Conservation (phyloP, 2,113 vertebrate species). For the Nymphicus hollandicus region DNA sequence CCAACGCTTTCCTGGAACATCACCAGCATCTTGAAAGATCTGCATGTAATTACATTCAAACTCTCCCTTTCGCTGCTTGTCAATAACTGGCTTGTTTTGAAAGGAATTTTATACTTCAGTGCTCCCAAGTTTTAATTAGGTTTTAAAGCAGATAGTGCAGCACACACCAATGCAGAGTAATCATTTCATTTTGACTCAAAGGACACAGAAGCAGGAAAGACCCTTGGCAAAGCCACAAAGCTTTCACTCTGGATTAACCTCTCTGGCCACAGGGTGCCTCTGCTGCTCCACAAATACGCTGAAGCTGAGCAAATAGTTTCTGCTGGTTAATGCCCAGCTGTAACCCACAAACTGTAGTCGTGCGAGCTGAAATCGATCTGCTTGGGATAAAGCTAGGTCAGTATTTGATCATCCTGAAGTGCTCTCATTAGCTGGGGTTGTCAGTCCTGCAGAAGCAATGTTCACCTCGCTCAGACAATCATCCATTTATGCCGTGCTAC, state of each 20-base stretch:
- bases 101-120: neutral
- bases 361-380: neutral
- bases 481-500: neutral
- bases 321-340: slow-evolving; percentile 34
- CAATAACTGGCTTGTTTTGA: neutral
- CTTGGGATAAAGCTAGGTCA: slow-evolving; percentile 15
- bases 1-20: neutral
- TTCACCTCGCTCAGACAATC: neutral
- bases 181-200: neutral
- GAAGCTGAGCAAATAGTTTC: neutral
- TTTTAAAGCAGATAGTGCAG: neutral
- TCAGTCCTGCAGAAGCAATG: neutral
- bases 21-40: neutral
- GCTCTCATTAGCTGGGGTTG: neutral
- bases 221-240: neutral
- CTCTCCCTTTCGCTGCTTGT: neutral
- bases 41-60: neutral
- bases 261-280: slow-evolving; percentile 64
- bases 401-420: slow-evolving; percentile 3
- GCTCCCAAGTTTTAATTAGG: neutral
- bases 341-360: neutral
- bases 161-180: neutral
- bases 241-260: slow-evolving; percentile 45
- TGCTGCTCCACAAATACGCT: slow-evolving; percentile 42
- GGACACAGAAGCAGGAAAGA: neutral